Conservation (phyloP, 2,888 invertebrate species). For the Strigamia maritima region DNA sequence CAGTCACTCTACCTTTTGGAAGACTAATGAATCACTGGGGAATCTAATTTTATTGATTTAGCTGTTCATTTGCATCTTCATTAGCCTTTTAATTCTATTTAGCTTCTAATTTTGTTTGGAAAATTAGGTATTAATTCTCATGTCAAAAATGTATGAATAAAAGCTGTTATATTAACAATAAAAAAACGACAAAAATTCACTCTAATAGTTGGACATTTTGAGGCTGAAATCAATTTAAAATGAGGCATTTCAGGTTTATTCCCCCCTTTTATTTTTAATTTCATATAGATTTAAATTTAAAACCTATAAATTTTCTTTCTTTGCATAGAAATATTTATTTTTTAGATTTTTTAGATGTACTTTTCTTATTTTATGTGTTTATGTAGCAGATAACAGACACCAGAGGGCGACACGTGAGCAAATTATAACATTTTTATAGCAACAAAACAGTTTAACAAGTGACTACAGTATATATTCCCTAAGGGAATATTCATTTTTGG, state of each 20-base stretch:
- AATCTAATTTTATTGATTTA: conserved; percentile 11
- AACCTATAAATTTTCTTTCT: not conserved
- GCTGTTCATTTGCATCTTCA: conserved; percentile 16
- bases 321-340: conserved; percentile 3
- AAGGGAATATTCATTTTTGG: not conserved
- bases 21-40: conserved; percentile 27
- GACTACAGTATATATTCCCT: not conserved
- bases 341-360: not conserved
- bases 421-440: not conserved
- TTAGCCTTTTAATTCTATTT: conserved; percentile 24
- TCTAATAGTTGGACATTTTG: conserved; percentile 16
- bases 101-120: not conserved
- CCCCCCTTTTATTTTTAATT: not conserved
- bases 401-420: not conserved
- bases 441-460: not conserved
- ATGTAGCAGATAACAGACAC: conserved; percentile 11
- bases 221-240: not conserved
- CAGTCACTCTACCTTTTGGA: conserved; percentile 1
- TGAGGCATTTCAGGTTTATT: not conserved
- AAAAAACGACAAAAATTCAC: not conserved
- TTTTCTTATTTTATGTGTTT: not conserved
- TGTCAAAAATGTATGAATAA: not conserved
- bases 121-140: conserved; percentile 1
- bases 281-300: not conserved
- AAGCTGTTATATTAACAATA: conserved; percentile 11